These are phyloP conservation scores for Pyrrhia umbra DNA, from an alignment of 2,888 invertebrate genomes.

Conservation along the genomic window DNA sequence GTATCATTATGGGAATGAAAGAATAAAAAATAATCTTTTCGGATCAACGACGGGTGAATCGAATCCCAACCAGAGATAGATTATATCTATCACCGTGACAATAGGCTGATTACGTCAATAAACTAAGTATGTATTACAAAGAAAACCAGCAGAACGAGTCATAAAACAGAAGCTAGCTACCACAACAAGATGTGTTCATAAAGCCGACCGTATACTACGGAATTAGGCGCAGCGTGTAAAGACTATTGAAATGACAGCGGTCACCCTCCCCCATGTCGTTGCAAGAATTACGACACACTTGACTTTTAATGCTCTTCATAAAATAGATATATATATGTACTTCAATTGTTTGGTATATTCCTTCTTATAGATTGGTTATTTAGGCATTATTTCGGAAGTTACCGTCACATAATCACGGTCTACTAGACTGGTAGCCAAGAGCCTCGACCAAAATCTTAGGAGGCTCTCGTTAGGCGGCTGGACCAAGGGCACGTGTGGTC, in stretches of 20 bases:
- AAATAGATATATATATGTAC: slow-evolving; percentile 15
- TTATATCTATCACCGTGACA: no score
- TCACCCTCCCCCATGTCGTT: slow-evolving; percentile 41
- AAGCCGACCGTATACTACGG: slow-evolving; percentile 35
- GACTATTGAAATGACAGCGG: slow-evolving; percentile 47
- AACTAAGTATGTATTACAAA: background rate
- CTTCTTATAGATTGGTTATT: background rate
- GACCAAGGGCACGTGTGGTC: no score
- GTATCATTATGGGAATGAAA: no score
- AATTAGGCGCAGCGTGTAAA: slow-evolving; percentile 47
- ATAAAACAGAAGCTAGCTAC: slow-evolving; percentile 35
- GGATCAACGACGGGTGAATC: no score
- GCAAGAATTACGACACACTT: slow-evolving; percentile 53
- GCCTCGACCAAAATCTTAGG: no score
- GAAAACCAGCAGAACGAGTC: slow-evolving; percentile 4
- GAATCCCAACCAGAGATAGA: no score
- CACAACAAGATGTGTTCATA: slow-evolving; percentile 38
- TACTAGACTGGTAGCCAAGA: no score
- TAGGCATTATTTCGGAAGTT: no score
- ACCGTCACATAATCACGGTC: no score
- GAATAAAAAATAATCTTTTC: no score
- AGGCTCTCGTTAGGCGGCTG: no score
- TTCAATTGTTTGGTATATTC: background rate
- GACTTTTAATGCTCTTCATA: slow-evolving; percentile 46
- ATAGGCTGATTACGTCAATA: background rate